Percentiles rank a stretch among this genome's conserved stretches.
These are phyloP conservation scores for Cololabis saira DNA, from an alignment of 2,113 vertebrate genomes.

Conservation along the genomic window DNA sequence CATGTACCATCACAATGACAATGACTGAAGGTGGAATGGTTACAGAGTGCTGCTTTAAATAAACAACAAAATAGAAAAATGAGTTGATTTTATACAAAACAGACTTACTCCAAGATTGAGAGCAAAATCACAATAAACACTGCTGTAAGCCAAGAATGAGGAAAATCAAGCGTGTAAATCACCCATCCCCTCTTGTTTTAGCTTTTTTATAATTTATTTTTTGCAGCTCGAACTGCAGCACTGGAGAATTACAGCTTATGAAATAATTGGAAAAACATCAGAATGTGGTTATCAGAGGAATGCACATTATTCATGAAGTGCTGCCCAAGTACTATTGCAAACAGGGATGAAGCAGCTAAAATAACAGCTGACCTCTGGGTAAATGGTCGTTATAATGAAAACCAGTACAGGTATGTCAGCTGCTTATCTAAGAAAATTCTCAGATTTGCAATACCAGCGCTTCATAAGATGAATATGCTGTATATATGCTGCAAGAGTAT, in stretches of 20 bases:
- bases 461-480: neutral
- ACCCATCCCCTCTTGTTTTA: slow-evolving; percentile 11
- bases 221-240: slow-evolving; percentile 53
- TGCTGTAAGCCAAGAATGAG: slow-evolving; percentile 52
- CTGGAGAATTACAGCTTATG: slow-evolving; percentile 61
- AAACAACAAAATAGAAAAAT: too few species aligned
- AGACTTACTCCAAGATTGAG: slow-evolving; percentile 60
- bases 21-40: too few species aligned
- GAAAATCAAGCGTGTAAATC: slow-evolving; percentile 56
- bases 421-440: neutral
- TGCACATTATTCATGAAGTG: slow-evolving; percentile 46
- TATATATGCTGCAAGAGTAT: neutral
- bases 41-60: too few species aligned
- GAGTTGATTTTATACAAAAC: slow-evolving; percentile 60
- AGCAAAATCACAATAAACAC: slow-evolving; percentile 64
- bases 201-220: slow-evolving; percentile 57
- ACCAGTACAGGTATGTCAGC: slow-evolving; percentile 16
- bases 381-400: slow-evolving; percentile 37
- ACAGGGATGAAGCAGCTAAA: slow-evolving; percentile 40
- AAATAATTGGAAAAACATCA: slow-evolving; percentile 73
- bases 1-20: too few species aligned
- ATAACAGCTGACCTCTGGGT: slow-evolving; percentile 28
- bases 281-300: slow-evolving; percentile 30
- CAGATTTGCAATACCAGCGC: neutral
- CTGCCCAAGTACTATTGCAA: slow-evolving; percentile 32